phyloP scores from a whole-genome alignment of 2,797 vertebrate genomes.

The Hirundo rustica region DNA sequence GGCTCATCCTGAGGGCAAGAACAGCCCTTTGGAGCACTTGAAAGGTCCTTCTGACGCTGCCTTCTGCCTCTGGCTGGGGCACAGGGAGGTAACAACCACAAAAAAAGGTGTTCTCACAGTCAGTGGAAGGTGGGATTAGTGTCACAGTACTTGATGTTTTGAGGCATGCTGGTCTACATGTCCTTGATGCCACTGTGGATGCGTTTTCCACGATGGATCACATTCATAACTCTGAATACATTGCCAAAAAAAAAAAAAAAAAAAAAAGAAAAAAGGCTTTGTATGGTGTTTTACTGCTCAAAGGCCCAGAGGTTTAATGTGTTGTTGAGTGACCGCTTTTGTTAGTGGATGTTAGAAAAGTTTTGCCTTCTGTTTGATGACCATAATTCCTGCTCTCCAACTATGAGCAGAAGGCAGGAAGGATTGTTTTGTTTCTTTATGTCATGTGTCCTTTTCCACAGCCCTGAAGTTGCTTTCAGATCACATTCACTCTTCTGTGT shows the following conservation, averaged over 20 bases:
- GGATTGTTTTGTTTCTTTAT: background rate
- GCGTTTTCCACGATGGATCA: fast-evolving
- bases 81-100: background rate
- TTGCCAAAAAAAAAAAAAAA: background rate
- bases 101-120: background rate
- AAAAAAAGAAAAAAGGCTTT: background rate
- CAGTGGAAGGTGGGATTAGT: background rate
- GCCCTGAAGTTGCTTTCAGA: background rate
- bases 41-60: background rate
- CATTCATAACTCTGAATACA: background rate
- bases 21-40: background rate
- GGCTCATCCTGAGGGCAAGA: background rate
- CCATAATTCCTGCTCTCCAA: background rate
- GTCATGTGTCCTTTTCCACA: background rate
- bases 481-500: background rate
- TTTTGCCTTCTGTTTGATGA: background rate
- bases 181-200: background rate
- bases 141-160: background rate
- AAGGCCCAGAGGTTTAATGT: background rate
- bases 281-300: background rate
- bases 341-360: background rate
- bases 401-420: background rate
- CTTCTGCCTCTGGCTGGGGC: background rate
- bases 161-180: background rate
- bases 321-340: background rate